Percentiles rank a stretch among this genome's conserved stretches.
Evolutionary conservation across 1,140 invertebrate genomes (phyloP).

Genomic region (Contarinia nasturtii): DNA sequence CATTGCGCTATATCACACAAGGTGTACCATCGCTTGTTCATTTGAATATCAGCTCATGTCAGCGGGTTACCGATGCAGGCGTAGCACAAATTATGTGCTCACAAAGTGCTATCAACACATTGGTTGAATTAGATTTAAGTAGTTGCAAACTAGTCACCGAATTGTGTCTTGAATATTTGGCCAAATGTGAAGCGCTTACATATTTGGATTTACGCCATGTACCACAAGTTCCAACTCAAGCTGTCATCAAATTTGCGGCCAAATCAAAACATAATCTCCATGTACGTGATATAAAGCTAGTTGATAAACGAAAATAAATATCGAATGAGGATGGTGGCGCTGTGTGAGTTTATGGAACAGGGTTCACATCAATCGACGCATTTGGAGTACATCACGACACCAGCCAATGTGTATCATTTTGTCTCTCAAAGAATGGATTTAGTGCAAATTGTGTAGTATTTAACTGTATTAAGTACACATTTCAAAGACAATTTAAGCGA

Average conservation of each 20-base stretch:
- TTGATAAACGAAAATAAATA: constrained; percentile 27
- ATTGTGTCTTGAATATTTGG: constrained; percentile 54
- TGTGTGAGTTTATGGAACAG: no score
- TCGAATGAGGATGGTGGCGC: no score
- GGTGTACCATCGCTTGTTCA: constrained; percentile 50
- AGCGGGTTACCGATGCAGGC: constrained; percentile 70
- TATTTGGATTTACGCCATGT: constrained; percentile 56
- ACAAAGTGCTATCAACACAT: constrained; percentile 15
- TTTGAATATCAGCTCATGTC: constrained; percentile 68
- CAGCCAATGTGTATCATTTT: no score
- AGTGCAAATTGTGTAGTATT: no score
- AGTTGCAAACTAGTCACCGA: constrained; percentile 70
- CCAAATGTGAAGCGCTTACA: constrained; percentile 34
- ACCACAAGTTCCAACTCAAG: constrained; percentile 52
- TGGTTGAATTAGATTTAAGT: constrained; percentile 52
- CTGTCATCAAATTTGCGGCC: constrained; percentile 59
- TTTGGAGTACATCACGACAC: no score
- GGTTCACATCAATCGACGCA: no score
- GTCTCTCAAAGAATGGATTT: no score
- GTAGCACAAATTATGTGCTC: constrained; percentile 60
- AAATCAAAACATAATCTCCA: constrained; percentile 53
- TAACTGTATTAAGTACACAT: no score
- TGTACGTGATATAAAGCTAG: constrained; percentile 53
- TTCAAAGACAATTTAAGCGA: no score
- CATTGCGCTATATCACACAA: constrained; percentile 60